Conservation (phyloP, 2,113 vertebrate genomes). For the Anthoscopus minutus region DNA sequence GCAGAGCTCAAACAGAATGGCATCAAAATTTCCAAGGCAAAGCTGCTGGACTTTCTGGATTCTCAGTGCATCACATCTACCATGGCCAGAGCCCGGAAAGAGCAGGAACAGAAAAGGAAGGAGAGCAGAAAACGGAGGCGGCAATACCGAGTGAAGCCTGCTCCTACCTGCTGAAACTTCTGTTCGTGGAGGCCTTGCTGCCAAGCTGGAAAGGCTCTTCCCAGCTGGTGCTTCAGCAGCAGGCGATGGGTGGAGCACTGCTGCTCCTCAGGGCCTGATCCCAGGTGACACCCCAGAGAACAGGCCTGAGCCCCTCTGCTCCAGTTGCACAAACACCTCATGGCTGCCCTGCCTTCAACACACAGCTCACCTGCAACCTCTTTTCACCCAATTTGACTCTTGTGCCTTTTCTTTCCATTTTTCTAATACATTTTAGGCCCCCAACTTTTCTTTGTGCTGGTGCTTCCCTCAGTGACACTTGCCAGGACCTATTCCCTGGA, state of each 20-base stretch:
- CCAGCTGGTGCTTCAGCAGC: background rate
- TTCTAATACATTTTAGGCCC: background rate
- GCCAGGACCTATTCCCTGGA: background rate
- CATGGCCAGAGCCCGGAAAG: slow-evolving; percentile 76
- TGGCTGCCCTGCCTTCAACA: background rate
- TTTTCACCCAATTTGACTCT: fast-evolving
- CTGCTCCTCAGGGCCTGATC: background rate
- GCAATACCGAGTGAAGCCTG: background rate
- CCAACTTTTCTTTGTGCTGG: background rate
- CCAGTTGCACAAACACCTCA: fast-evolving
- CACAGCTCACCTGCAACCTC: background rate
- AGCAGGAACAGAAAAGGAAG: background rate
- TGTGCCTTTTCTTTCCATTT: background rate
- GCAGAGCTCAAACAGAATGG: slow-evolving; percentile 78
- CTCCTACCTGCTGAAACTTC: background rate
- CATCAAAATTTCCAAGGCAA: slow-evolving; percentile 77
- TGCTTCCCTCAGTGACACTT: background rate
- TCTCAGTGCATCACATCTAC: slow-evolving; percentile 90
- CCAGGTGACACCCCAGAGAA: background rate
- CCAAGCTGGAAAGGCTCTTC: background rate
- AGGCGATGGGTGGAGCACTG: background rate
- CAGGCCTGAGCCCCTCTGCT: background rate
- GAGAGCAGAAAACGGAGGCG: slow-evolving; percentile 40
- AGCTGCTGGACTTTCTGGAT: slow-evolving; percentile 87
- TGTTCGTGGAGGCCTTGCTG: background rate